A percentile compares a stretch with the other conserved stretches of the same genome.
phyloP scores from a whole-genome alignment of 2,888 invertebrate species.

The Danaus chrysippus region DNA sequence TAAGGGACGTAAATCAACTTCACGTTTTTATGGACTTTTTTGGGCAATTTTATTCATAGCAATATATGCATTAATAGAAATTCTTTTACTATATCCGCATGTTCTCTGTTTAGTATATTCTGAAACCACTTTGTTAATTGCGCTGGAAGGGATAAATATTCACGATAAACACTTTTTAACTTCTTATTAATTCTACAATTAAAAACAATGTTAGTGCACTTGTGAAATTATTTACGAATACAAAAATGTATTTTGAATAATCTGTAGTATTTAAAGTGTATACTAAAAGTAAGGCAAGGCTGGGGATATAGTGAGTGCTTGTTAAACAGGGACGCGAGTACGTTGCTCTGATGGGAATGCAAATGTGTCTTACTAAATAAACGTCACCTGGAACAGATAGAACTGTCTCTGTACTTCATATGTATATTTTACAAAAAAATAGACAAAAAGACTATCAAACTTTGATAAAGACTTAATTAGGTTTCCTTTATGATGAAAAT shows the following conservation, averaged over 20 bases:
- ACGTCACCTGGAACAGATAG: neutral
- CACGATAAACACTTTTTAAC: slow-evolving; percentile 5
- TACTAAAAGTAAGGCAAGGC: neutral
- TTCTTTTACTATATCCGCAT: no score
- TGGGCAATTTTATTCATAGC: neutral
- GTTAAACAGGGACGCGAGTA: slow-evolving; percentile 35
- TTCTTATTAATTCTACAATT: no score
- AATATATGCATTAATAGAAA: neutral
- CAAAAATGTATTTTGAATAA: no score
- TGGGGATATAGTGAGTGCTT: slow-evolving; percentile 32
- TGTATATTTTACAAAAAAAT: no score
- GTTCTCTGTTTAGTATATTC: no score
- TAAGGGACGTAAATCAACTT: slow-evolving; percentile 7
- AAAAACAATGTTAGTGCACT: no score
- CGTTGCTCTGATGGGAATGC: slow-evolving; percentile 41
- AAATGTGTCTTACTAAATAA: slow-evolving; percentile 29
- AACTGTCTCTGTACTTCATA: no score
- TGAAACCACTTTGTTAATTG: neutral
- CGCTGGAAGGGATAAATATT: neutral
- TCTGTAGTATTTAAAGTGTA: no score
- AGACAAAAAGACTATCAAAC: no score
- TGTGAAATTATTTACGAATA: no score
- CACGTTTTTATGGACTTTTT: slow-evolving; percentile 1
- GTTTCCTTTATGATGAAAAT: no score
- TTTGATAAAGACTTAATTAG: no score